Percentiles rank a stretch among this genome's conserved stretches.
phyloP scores from a whole-genome alignment of 2,113 vertebrate species.

The Serilophus lunatus region DNA sequence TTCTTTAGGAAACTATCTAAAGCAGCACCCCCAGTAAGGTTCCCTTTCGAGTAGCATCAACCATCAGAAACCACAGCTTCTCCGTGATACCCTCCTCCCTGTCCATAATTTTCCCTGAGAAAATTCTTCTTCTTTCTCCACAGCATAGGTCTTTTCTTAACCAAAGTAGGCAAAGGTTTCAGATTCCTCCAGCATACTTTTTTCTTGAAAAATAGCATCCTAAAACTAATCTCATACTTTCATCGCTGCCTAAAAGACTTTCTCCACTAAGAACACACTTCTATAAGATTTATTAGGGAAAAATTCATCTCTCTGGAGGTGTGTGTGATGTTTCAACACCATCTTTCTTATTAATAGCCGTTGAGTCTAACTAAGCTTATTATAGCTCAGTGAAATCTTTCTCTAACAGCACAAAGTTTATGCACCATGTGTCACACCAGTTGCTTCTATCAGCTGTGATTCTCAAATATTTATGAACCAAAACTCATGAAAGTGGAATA shows the following conservation, averaged over 20 bases:
- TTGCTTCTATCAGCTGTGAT: background rate
- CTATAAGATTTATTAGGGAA: background rate
- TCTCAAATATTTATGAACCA: background rate
- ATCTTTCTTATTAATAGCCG: background rate
- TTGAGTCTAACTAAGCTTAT: background rate
- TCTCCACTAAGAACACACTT: background rate
- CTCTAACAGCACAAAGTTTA: background rate
- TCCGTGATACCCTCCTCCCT: background rate
- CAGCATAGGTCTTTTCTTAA: background rate
- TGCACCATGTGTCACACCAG: too few relatives aligned
- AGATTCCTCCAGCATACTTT: background rate
- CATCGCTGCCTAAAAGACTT: background rate
- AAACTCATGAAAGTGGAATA: background rate
- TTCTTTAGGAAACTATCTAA: background rate
- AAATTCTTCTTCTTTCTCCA: background rate
- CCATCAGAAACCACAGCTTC: background rate
- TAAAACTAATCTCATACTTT: background rate
- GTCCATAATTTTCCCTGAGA: background rate
- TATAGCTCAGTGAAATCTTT: background rate
- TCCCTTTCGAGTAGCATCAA: background rate
- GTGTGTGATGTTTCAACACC: background rate
- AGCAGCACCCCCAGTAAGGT: background rate
- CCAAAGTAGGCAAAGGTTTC: background rate
- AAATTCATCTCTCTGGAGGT: background rate
- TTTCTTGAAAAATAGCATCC: background rate